A percentile compares a stretch with the other conserved stretches of the same genome.
Evolutionary conservation across 1,140 invertebrate species (phyloP).

Genomic region (Pseudoatta argentina): DNA sequence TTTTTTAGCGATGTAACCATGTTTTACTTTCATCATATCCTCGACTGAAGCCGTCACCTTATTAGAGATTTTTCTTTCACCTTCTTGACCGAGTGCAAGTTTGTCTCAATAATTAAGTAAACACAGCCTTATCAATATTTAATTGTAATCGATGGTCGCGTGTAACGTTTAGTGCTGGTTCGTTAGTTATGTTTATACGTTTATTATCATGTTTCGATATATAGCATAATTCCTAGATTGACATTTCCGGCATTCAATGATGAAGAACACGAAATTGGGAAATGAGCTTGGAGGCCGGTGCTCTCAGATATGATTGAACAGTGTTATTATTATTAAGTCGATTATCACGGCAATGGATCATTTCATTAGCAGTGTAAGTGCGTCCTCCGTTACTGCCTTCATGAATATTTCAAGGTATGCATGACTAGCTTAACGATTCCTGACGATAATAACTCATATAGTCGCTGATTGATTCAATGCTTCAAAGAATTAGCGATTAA

Average conservation of each 20-base stretch:
- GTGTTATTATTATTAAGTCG: conserved; percentile 61
- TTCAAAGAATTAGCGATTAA: conserved; percentile 6
- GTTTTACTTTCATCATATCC: conserved; percentile 23
- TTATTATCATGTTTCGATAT: background rate
- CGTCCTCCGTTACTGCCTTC: conserved; percentile 20
- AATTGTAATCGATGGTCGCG: conserved; percentile 21
- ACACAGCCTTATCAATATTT: background rate
- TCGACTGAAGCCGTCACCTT: conserved; percentile 26
- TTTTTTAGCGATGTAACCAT: conserved; percentile 14
- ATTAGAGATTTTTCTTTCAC: conserved; percentile 12
- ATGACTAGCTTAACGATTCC: background rate
- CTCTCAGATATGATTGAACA: conserved; percentile 28
- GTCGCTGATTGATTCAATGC: background rate
- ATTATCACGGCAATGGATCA: conserved; percentile 45
- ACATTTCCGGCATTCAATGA: conserved; percentile 9
- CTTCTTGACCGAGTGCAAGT: conserved; percentile 5
- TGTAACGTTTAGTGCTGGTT: conserved; percentile 19
- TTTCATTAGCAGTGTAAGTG: conserved; percentile 23
- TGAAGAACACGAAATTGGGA: conserved; percentile 41
- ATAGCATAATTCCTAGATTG: conserved; percentile 30
- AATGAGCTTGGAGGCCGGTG: background rate
- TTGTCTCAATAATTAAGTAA: conserved; percentile 13
- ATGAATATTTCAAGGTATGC: conserved; percentile 26
- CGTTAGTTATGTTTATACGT: conserved; percentile 5
- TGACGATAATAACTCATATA: background rate